phyloP scores from a whole-genome alignment of 2,797 vertebrate species.

The Eospalax fontanierii region DNA sequence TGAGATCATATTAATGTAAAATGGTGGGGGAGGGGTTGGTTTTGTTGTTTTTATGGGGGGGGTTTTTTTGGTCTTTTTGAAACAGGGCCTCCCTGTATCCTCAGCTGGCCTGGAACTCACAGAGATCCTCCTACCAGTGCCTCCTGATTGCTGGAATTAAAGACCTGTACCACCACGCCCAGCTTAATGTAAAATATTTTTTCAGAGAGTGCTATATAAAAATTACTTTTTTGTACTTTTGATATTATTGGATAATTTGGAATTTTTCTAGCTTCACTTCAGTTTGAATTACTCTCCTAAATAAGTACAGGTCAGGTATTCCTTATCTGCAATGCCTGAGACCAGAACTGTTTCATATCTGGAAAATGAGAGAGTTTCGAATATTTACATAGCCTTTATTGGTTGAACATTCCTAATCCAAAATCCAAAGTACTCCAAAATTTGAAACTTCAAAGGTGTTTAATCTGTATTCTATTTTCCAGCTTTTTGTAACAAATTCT shows the following conservation, averaged over 20 bases:
- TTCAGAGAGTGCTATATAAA: slow-evolving; percentile 38
- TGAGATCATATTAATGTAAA: slow-evolving; percentile 51
- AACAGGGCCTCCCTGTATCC: too few species aligned
- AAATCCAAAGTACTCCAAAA: not conserved
- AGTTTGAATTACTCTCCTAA: slow-evolving; percentile 58
- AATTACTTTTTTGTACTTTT: slow-evolving; percentile 17
- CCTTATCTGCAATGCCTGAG: not conserved
- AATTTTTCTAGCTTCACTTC: slow-evolving; percentile 46
- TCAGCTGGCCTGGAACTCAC: too few species aligned
- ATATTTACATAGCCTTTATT: slow-evolving; percentile 6
- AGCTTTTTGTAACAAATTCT: not conserved
- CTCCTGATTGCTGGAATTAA: too few species aligned
- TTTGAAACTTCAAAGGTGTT: not conserved
- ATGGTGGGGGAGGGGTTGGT: too few species aligned
- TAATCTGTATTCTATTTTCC: not conserved
- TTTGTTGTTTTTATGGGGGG: too few species aligned
- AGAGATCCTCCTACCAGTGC: too few species aligned
- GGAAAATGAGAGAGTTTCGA: not conserved
- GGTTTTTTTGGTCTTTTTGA: too few species aligned
- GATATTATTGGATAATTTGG: slow-evolving; percentile 51
- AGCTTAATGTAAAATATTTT: too few species aligned
- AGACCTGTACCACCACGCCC: too few species aligned
- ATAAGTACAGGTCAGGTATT: slow-evolving; percentile 30
- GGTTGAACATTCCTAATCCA: not conserved
- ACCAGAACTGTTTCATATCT: not conserved